These are phyloP conservation scores for Cephus rjabovi DNA, from an alignment of 2,888 invertebrate species.

Conservation along the genomic window DNA sequence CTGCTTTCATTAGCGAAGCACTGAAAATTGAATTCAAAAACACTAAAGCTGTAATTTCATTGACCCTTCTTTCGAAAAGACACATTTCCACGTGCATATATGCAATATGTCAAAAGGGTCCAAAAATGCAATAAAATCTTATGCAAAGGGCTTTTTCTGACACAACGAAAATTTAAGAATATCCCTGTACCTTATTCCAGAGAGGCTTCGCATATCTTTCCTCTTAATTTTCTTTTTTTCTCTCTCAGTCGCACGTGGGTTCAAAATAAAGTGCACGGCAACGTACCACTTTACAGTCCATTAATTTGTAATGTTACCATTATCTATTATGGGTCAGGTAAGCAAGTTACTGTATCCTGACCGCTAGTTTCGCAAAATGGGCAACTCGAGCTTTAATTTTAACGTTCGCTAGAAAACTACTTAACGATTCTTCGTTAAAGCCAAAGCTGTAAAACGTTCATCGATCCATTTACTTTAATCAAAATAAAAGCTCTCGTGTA, in stretches of 20 bases:
- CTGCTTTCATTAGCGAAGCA: background rate
- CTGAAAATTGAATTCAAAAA: too few relatives aligned
- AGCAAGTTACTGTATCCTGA: conserved; percentile 31
- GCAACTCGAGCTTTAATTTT: conserved; percentile 9
- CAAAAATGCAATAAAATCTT: background rate
- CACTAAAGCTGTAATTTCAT: background rate
- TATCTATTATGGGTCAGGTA: conserved; percentile 35
- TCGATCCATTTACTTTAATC: background rate
- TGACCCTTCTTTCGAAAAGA: background rate
- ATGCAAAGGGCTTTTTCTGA: background rate
- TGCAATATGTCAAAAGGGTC: background rate
- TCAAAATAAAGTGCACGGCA: conserved; percentile 35
- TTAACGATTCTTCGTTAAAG: conserved; percentile 12
- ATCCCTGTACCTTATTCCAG: background rate
- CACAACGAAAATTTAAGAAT: background rate
- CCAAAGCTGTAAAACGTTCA: background rate
- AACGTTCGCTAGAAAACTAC: background rate
- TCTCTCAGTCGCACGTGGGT: background rate
- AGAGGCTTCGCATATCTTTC: conserved; percentile 1
- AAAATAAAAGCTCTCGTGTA: background rate
- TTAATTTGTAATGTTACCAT: conserved; percentile 48
- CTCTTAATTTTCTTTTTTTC: background rate
- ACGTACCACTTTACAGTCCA: conserved; percentile 42
- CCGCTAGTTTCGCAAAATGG: conserved; percentile 31
- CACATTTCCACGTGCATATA: background rate